phyloP scores from a whole-genome alignment of 2,113 vertebrate species.

The Leucosticte australis region DNA sequence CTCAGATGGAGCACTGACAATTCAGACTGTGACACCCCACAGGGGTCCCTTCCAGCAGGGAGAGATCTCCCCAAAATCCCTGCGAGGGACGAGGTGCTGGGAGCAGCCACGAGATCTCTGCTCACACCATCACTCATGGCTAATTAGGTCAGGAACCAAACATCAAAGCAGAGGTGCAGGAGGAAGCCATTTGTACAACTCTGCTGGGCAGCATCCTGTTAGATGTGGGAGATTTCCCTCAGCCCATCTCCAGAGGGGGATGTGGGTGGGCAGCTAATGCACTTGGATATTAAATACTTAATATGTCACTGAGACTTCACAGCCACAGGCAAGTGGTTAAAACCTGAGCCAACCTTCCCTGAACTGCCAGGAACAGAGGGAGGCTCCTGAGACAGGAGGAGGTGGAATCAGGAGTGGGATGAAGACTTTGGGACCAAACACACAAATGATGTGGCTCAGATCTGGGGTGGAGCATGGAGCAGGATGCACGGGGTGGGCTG shows the following conservation, averaged over 20 bases:
- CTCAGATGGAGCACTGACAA: fast-evolving
- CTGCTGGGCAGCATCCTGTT: not conserved
- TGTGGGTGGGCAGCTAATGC: slow-evolving; percentile 36
- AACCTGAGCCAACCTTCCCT: not conserved
- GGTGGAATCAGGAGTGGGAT: fast-evolving
- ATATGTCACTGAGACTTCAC: not conserved
- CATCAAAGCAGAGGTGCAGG: not conserved
- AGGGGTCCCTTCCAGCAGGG: fast-evolving
- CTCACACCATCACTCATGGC: fast-evolving
- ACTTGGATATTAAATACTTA: not conserved
- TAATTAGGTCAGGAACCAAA: not conserved
- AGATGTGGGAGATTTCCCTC: not conserved
- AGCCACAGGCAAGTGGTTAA: not conserved
- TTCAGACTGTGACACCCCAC: fast-evolving
- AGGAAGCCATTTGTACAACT: not conserved
- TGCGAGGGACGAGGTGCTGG: not conserved
- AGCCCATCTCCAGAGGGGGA: not conserved
- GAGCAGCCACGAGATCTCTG: not conserved
- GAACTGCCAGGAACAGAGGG: not conserved
- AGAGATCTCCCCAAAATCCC: not conserved
- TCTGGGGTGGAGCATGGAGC: not conserved
- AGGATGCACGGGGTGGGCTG: fast-evolving
- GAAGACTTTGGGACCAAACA: fast-evolving
- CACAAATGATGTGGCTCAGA: fast-evolving
- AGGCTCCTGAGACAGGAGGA: not conserved